Evolutionary conservation across 2,113 vertebrate genomes (phyloP).

Genomic region (Eclectus roratus): DNA sequence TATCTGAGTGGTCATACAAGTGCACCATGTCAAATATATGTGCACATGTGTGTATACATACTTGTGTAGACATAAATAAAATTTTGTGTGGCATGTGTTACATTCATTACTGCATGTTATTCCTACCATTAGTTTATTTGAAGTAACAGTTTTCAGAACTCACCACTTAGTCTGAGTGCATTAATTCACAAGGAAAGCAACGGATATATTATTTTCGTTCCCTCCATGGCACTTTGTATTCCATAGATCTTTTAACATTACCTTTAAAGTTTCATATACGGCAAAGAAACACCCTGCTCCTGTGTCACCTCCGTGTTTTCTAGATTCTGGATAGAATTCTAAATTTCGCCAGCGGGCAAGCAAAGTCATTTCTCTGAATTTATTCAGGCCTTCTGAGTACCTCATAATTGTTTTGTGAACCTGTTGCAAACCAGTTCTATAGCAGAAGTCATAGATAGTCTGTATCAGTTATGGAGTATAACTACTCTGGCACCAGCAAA

Average conservation of each 20-base stretch:
- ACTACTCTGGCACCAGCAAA: background rate
- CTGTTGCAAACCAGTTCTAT: background rate
- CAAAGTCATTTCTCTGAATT: background rate
- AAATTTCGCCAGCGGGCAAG: background rate
- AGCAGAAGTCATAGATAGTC: background rate
- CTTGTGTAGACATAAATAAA: background rate
- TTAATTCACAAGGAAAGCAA: background rate
- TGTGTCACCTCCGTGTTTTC: background rate
- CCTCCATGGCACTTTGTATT: background rate
- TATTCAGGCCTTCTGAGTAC: background rate
- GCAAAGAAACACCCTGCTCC: background rate
- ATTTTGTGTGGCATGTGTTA: background rate
- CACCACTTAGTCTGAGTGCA: fast-evolving
- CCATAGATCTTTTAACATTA: background rate
- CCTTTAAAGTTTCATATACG: background rate
- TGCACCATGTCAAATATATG: background rate
- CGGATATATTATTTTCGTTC: background rate
- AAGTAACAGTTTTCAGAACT: background rate
- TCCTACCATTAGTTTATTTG: background rate
- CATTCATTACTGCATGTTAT: background rate
- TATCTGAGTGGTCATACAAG: background rate
- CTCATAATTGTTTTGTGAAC: background rate
- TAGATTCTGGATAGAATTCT: background rate
- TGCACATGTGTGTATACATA: background rate
- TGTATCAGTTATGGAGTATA: background rate